Base-by-base conservation (phyloP, 2,888 invertebrate genomes). In the Trichacis sp. region DNA sequence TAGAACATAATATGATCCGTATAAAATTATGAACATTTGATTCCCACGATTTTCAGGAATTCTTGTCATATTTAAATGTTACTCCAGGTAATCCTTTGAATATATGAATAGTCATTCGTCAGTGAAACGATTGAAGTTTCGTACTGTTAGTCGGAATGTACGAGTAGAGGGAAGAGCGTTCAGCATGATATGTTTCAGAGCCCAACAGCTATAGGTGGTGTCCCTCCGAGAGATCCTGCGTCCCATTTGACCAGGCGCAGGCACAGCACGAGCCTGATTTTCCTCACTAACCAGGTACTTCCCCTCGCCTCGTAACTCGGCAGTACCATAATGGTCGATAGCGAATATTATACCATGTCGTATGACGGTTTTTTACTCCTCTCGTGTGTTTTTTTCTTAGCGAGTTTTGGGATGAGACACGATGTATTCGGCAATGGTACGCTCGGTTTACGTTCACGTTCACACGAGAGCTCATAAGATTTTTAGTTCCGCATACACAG, bases 261-360 rank as follows among this genome's bases (percentile, higher is more conserved):
- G 76, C 91, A 92, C 88, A 92, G 92, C 86, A 91, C 92, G 83
- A 89, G 89, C 83, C 88, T 89, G 86, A 87, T 89, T 86, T 88
- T 87, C 81, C 86, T 88, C 86, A 88, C 86, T 86, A 88, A 87
- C 82, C 89, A 89, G 89, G 89, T 89, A 89, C 78, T 76, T 76
- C 73, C 77, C 70, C 69, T 73, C 71, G 56, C 68, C 73, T 75
- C 70, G 70, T 69, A 73, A 71, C 69, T 65, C 56, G 51, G 60
- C n/a, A n/a, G 49, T 66, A 57, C 64, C 55, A 49, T 63, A 56
- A 64, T n/a, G n/a, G n/a, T n/a, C n/a, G n/a, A n/a, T n/a, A n/a
- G n/a, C n/a, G n/a, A n/a, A n/a, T n/a, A n/a, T n/a, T n/a, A n/a
- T n/a, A n/a, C n/a, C n/a, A n/a, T n/a, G n/a, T n/a, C n/a, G n/a